Conservation (phyloP, 2,113 vertebrate genomes). For the Syngnathus typhle region DNA sequence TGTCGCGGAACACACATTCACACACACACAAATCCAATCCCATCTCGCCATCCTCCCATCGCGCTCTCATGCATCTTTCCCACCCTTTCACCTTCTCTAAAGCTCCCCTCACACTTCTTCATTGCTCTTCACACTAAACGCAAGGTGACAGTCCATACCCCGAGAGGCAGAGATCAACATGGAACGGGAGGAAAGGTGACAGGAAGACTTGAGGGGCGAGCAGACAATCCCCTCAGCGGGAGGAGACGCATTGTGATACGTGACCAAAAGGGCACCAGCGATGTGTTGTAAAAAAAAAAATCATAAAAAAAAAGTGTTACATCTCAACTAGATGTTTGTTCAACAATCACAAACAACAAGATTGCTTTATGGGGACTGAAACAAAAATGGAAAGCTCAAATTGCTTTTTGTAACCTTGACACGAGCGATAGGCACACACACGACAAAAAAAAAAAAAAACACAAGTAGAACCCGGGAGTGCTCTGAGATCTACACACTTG, state of each 20-base stretch:
- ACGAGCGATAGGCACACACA: background rate
- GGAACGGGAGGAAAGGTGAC: slow-evolving; percentile 21
- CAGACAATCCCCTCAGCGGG: slow-evolving; percentile 20
- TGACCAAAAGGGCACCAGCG: background rate
- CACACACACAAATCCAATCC: slow-evolving; percentile 22
- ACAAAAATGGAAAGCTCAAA: background rate
- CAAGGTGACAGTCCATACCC: slow-evolving; percentile 53
- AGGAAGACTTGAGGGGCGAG: slow-evolving; percentile 26
- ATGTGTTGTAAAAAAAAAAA: background rate
- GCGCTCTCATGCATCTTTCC: slow-evolving; percentile 25
- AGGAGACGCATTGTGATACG: slow-evolving; percentile 15
- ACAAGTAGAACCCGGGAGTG: too few species aligned
- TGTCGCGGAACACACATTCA: background rate
- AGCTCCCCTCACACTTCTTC: slow-evolving; percentile 30
- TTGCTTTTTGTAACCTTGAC: background rate
- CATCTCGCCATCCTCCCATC: slow-evolving; percentile 22
- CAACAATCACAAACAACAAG: background rate
- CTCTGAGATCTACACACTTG: too few species aligned
- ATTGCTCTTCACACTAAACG: slow-evolving; percentile 43
- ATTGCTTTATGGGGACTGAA: background rate
- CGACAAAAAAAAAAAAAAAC: too few species aligned
- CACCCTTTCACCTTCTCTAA: slow-evolving; percentile 33
- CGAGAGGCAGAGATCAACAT: slow-evolving; percentile 35
- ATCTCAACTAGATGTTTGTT: background rate
- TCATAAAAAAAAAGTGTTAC: background rate